phyloP scores from a whole-genome alignment of 2,797 vertebrate genomes.

The Myotis vivesi region DNA sequence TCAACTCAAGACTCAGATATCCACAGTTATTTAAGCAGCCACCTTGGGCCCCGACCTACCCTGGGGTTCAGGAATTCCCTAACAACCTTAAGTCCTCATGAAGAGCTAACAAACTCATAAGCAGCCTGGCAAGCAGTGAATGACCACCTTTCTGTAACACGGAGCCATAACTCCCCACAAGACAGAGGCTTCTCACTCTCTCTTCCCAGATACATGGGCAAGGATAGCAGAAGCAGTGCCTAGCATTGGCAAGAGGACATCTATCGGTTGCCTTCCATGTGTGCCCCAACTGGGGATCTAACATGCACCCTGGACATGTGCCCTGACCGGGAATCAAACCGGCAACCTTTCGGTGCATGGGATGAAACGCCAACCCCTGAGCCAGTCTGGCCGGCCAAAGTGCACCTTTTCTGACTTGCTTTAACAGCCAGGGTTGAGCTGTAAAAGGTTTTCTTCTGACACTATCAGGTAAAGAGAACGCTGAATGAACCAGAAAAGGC shows the following conservation, averaged over 20 bases:
- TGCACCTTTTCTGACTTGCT: background rate
- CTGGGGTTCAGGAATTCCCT: background rate
- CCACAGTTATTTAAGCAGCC: background rate
- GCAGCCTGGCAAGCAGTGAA: background rate
- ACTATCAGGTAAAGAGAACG: background rate
- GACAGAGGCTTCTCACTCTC: background rate
- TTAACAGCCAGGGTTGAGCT: background rate
- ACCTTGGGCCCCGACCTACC: background rate
- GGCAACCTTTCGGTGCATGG: background rate
- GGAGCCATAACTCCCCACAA: background rate
- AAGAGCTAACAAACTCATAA: background rate
- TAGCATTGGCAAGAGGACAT: background rate
- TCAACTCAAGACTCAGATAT: background rate
- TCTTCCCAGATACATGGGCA: background rate
- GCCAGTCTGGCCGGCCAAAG: rapidly evolving
- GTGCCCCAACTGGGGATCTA: background rate
- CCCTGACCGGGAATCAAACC: background rate
- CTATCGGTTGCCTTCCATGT: background rate
- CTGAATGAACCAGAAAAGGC: background rate
- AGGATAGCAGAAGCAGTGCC: background rate
- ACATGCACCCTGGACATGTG: background rate
- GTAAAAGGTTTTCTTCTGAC: background rate
- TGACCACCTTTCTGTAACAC: background rate
- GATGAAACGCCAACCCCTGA: background rate
- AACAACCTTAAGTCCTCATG: no score